phyloP scores from a whole-genome alignment of 1,140 invertebrate genomes.

The Pogonognathellus flavescens region DNA sequence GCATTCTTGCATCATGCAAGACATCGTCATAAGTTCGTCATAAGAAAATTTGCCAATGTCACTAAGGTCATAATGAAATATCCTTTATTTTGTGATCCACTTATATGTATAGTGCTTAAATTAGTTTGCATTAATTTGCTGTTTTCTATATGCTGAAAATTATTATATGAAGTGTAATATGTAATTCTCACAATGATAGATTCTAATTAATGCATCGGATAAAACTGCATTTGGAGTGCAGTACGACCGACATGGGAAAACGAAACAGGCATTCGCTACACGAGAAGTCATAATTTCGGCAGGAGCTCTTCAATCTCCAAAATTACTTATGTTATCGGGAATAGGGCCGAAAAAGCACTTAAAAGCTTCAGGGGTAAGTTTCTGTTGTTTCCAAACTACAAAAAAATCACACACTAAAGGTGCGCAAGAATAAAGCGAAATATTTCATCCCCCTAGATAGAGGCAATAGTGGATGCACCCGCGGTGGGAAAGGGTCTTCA shows the following conservation, averaged over 20 bases:
- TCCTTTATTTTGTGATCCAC: not conserved
- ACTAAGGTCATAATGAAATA: constrained; percentile 45
- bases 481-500: constrained; percentile 77
- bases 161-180: not conserved
- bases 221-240: constrained; percentile 69
- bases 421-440: not conserved
- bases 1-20: constrained; percentile 46
- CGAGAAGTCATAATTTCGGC: constrained; percentile 68
- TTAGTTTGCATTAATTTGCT: too few species aligned
- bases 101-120: too few species aligned
- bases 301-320: constrained; percentile 68
- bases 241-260: constrained; percentile 56
- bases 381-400: too few species aligned
- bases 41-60: constrained; percentile 56
- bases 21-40: constrained; percentile 48
- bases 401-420: too few species aligned
- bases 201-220: not conserved
- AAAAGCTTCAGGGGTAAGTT: constrained; percentile 3
- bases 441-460: constrained; percentile 68
- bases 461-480: constrained; percentile 48
- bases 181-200: not conserved
- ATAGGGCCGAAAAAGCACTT: constrained; percentile 35
- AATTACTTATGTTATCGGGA: constrained; percentile 67
- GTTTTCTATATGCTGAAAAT: too few species aligned
- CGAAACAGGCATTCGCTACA: constrained; percentile 45